Conservation (phyloP, 2,113 vertebrate species). For the Entelurus aequoreus region DNA sequence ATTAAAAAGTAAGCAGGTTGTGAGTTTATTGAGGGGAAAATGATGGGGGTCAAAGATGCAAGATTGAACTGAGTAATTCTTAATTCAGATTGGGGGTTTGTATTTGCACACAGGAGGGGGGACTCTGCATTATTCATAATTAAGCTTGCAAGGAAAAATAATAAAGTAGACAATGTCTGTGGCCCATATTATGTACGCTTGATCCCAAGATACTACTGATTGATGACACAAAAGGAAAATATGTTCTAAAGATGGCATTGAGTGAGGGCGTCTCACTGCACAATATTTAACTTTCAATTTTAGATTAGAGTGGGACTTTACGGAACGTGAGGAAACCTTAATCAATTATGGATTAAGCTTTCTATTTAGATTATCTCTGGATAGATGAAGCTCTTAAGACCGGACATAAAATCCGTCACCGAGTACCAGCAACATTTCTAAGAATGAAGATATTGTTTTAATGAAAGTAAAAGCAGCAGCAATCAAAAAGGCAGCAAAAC, state of each 20-base stretch:
- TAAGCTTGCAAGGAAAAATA: constrained; percentile 42
- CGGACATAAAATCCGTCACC: too few relatives aligned
- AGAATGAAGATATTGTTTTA: too few relatives aligned
- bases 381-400: too few relatives aligned
- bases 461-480: too few relatives aligned
- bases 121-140: constrained; percentile 66
- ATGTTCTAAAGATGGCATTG: constrained; percentile 9
- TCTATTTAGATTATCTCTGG: too few relatives aligned
- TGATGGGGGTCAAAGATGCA: constrained; percentile 18
- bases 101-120: constrained; percentile 19
- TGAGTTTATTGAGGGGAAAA: constrained; percentile 20
- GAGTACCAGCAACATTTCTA: too few relatives aligned
- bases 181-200: constrained; percentile 54
- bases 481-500: too few relatives aligned
- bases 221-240: constrained; percentile 34
- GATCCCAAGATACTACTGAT: constrained; percentile 29
- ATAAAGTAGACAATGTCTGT: constrained; percentile 42
- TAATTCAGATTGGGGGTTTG: constrained; percentile 34
- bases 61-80: constrained; percentile 8
- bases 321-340: too few relatives aligned
- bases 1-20: constrained; percentile 51
- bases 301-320: too few relatives aligned
- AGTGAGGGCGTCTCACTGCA: constrained; percentile 11
- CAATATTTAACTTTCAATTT: too few relatives aligned
- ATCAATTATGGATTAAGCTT: too few relatives aligned